Percentiles rank a stretch among this genome's conserved stretches.
Conservation (phyloP, 2,113 vertebrate genomes). For the Daphoenositta chrysoptera region DNA sequence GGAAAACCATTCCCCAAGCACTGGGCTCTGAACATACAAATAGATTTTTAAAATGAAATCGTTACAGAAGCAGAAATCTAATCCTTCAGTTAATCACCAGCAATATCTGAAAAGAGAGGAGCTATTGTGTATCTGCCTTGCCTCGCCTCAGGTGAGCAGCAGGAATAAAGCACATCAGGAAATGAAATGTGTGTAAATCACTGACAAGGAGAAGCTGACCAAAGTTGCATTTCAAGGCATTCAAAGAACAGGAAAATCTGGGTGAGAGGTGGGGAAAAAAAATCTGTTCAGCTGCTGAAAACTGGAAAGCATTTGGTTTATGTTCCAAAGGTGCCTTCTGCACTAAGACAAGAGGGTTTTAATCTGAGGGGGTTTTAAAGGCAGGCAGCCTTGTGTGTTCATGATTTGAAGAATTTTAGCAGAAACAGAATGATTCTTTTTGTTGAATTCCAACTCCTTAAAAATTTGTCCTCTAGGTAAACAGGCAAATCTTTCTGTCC, state of each 20-base stretch:
- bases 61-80: background rate
- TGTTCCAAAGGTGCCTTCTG: background rate
- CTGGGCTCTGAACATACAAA: background rate
- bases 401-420: background rate
- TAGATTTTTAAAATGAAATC: background rate
- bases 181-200: constrained; percentile 1
- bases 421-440: background rate
- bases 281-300: background rate
- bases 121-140: background rate
- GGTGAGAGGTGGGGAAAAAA: background rate
- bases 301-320: background rate
- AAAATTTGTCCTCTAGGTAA: background rate
- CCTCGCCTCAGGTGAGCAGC: background rate
- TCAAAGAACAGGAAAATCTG: background rate
- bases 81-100: constrained; percentile 20
- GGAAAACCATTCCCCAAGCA: background rate
- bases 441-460: background rate
- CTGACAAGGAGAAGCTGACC: background rate
- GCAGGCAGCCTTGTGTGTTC: background rate
- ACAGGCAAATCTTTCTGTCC: background rate
- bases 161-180: background rate
- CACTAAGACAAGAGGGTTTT: background rate
- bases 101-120: background rate
- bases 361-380: background rate
- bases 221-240: background rate